A percentile compares a stretch with the other conserved stretches of the same genome.
Conservation (phyloP, 2,113 vertebrate species). For the Platichthys flesus region DNA sequence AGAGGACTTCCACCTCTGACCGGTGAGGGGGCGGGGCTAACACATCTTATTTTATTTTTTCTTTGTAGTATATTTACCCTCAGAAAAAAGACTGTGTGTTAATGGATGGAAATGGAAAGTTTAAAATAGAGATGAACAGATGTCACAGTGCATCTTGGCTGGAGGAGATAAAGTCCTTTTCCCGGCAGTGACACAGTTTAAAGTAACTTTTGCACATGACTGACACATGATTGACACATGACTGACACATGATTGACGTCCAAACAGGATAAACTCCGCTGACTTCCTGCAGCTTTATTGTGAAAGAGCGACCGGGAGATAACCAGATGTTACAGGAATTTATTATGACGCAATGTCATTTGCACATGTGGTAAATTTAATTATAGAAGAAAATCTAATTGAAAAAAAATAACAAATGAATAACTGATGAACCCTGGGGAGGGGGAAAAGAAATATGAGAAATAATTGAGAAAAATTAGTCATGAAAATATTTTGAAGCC, state of each 20-base stretch:
- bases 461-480: too few relatives aligned
- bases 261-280: conserved; percentile 13
- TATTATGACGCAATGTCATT: conserved; percentile 2
- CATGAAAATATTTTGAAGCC: too few relatives aligned
- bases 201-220: conserved; percentile 7
- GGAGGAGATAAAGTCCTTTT: conserved; percentile 35
- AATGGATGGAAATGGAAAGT: too few relatives aligned
- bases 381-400: background rate
- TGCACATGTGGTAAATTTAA: too few relatives aligned
- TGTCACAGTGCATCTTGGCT: background rate
- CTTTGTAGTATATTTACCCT: too few relatives aligned
- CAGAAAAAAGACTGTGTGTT: too few relatives aligned
- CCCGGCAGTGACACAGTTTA: conserved; percentile 4
- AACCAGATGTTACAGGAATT: conserved; percentile 28
- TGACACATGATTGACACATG: conserved; percentile 40
- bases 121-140: background rate
- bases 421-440: too few relatives aligned
- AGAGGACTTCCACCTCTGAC: conserved; percentile 80
- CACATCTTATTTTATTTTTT: background rate
- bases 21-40: conserved; percentile 77
- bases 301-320: conserved; percentile 24
- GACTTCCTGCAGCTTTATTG: conserved; percentile 32
- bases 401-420: background rate
- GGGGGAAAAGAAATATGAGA: too few relatives aligned
- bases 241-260: conserved; percentile 25